Percentiles rank a stretch among this genome's conserved stretches.
phyloP scores from a whole-genome alignment of 92 coral and sea anemone species.

The Epizoanthus scotinus region DNA sequence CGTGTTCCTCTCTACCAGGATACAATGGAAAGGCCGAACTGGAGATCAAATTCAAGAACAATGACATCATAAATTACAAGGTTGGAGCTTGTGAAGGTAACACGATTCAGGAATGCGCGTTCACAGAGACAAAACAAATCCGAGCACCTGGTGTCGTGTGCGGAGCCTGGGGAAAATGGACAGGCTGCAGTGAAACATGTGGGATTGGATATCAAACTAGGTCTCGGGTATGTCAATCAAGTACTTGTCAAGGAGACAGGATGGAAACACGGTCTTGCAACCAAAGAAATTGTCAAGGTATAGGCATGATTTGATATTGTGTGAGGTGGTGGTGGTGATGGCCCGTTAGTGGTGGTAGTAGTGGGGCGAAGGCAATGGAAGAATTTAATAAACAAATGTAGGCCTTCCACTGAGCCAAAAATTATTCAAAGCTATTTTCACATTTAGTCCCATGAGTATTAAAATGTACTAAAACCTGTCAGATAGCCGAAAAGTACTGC shows the following conservation, averaged over 20 bases:
- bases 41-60: conserved; percentile 6
- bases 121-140: not conserved
- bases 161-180: not conserved
- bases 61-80: conserved; percentile 1
- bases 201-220: conserved; percentile 4
- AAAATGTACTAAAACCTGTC: no score
- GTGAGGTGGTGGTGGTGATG: no score
- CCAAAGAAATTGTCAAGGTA: not conserved
- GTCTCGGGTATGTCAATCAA: not conserved
- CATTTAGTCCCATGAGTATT: no score
- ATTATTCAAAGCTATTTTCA: no score
- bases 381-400: no score
- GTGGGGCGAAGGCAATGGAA: no score
- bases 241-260: not conserved
- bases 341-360: no score
- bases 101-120: not conserved
- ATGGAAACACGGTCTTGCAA: conserved; percentile 1
- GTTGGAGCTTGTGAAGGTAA: conserved; percentile 14
- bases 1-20: conserved; percentile 15
- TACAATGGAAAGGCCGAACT: conserved; percentile 9
- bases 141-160: not conserved
- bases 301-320: not conserved
- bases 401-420: no score
- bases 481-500: no score
- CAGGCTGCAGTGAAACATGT: not conserved